Conservation (phyloP, 1,140 invertebrate species). For the Bombus ignitus region DNA sequence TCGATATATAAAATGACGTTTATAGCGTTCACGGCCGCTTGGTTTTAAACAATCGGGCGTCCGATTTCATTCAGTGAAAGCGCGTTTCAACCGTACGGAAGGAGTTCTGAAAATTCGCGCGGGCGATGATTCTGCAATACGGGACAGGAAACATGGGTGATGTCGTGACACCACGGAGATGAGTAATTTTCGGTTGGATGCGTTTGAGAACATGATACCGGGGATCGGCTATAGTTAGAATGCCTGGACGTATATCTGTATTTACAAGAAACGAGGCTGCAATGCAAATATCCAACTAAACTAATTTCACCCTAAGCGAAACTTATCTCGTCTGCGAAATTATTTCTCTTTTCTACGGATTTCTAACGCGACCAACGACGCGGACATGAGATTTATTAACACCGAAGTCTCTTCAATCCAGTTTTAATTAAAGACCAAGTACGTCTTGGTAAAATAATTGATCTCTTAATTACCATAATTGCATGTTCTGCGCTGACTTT, state of each 20-base stretch:
- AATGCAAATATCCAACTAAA: background rate
- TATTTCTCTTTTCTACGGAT: too few species aligned
- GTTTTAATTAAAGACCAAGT: background rate
- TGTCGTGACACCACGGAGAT: background rate
- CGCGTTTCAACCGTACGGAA: background rate
- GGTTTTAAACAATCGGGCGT: background rate
- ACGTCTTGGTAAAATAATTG: too few species aligned
- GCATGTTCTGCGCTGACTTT: too few species aligned
- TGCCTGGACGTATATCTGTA: background rate
- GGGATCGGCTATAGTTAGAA: background rate
- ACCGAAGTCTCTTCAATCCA: background rate
- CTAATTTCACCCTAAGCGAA: background rate
- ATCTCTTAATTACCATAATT: background rate
- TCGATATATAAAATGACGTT: background rate
- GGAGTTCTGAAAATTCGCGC: conserved; percentile 3
- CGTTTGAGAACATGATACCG: conserved; percentile 19
- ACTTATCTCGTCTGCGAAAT: too few species aligned
- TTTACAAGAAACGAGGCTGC: background rate
- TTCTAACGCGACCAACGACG: too few species aligned
- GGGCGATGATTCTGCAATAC: background rate
- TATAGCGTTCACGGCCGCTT: background rate
- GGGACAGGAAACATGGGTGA: conserved; percentile 5
- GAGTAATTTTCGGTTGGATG: conserved; percentile 37
- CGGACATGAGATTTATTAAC: background rate
- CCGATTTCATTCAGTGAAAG: background rate